phyloP scores from a whole-genome alignment of 2,888 invertebrate species.

The Apotomis turbidana region DNA sequence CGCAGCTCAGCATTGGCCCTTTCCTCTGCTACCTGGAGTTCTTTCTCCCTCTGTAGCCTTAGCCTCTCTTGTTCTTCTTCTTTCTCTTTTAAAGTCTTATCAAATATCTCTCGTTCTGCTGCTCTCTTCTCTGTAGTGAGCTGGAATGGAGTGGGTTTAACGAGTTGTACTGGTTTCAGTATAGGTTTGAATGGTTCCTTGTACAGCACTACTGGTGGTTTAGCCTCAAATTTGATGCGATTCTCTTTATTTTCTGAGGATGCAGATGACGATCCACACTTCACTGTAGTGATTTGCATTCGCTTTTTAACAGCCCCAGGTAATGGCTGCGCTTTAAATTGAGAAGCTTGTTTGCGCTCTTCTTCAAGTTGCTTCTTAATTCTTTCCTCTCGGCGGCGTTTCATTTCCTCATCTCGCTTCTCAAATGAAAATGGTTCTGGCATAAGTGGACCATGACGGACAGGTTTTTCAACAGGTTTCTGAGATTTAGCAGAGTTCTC shows the following conservation, averaged over 20 bases:
- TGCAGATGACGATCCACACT: conserved; percentile 60
- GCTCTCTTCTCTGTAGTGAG: conserved; percentile 87
- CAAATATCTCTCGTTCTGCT: conserved; percentile 84
- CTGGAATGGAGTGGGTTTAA: conserved; percentile 80
- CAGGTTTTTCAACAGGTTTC: conserved; percentile 48
- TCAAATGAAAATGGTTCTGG: conserved; percentile 88
- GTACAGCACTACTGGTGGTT: conserved; percentile 84
- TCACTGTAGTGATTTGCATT: conserved; percentile 61
- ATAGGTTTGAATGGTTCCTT: conserved; percentile 87
- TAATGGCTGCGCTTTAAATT: conserved; percentile 88
- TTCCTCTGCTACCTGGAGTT: conserved; percentile 75
- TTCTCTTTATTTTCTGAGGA: conserved; percentile 79
- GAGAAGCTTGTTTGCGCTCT: conserved; percentile 83
- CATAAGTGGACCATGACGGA: conserved; percentile 61
- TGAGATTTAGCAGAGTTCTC: conserved; percentile 21
- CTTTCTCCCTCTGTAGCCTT: conserved; percentile 65
- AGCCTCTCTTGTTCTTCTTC: conserved; percentile 77
- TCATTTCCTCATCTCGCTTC: conserved; percentile 83
- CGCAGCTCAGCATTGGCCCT: conserved; percentile 79
- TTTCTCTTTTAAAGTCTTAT: conserved; percentile 80
- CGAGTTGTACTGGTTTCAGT: conserved; percentile 69
- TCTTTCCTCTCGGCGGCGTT: conserved; percentile 84
- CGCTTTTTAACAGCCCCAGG: conserved; percentile 80
- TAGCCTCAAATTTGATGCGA: conserved; percentile 84
- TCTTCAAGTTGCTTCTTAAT: conserved; percentile 84